Conservation (phyloP, 2,888 invertebrate species). For the Hydroisotoma schaefferi region DNA sequence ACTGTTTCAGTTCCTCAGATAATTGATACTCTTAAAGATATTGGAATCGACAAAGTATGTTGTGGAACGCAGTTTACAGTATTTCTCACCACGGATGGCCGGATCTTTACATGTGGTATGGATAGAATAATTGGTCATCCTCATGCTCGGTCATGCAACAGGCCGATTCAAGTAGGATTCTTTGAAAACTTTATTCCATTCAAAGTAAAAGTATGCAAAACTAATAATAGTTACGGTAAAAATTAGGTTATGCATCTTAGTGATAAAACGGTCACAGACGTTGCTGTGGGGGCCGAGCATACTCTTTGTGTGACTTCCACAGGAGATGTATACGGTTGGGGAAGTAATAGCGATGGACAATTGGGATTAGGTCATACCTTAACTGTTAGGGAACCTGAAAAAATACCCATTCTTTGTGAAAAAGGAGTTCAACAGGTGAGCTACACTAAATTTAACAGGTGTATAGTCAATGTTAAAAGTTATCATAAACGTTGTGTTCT, state of each 20-base stretch:
- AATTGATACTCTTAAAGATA: slow-evolving; percentile 58
- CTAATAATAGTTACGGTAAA: neutral
- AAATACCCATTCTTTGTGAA: slow-evolving; percentile 56
- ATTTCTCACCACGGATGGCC: slow-evolving; percentile 60
- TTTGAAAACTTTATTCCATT: too few relatives aligned
- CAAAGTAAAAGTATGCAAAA: neutral
- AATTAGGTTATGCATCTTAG: slow-evolving; percentile 54
- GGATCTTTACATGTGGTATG: slow-evolving; percentile 61
- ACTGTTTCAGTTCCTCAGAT: slow-evolving; percentile 50
- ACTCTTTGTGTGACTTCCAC: slow-evolving; percentile 58
- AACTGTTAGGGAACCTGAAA: slow-evolving; percentile 59
- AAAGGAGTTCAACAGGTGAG: slow-evolving; percentile 58
- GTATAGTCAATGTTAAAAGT: too few relatives aligned
- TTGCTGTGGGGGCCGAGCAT: slow-evolving; percentile 63
- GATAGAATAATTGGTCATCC: slow-evolving; percentile 61
- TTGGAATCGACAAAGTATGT: slow-evolving; percentile 60
- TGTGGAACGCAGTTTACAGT: slow-evolving; percentile 65
- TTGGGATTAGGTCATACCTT: slow-evolving; percentile 60
- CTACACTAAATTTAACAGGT: neutral
- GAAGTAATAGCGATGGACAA: slow-evolving; percentile 63
- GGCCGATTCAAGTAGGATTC: slow-evolving; percentile 58
- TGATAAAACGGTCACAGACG: slow-evolving; percentile 58
- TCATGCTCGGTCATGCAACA: slow-evolving; percentile 56
- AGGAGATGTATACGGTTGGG: slow-evolving; percentile 50
- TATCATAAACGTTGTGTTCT: too few relatives aligned